phyloP scores from a whole-genome alignment of 1,140 invertebrate species.

The Galleria mellonella region DNA sequence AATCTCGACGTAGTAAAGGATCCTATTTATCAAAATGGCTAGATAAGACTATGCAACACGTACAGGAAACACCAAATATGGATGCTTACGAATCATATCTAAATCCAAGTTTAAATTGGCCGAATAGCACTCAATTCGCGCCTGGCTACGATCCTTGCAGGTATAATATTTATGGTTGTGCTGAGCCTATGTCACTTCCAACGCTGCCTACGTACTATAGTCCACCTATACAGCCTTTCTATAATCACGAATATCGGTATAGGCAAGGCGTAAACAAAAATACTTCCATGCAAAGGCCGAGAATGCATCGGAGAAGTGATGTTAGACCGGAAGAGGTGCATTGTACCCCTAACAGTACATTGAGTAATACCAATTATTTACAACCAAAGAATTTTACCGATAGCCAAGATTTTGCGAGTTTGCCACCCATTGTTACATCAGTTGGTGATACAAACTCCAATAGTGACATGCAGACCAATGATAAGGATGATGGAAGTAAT shows the following conservation, averaged over 20 bases:
- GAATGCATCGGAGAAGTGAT: conserved; percentile 30
- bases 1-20: conserved; percentile 46
- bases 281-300: conserved; percentile 46
- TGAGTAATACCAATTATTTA: conserved; percentile 38
- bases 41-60: conserved; percentile 55
- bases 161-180: conserved; percentile 40
- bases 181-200: conserved; percentile 52
- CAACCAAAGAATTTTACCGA: conserved; percentile 62
- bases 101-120: conserved; percentile 46
- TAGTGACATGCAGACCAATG: conserved; percentile 51
- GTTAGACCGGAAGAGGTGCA: conserved; percentile 50
- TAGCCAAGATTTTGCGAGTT: conserved; percentile 55
- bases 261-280: conserved; percentile 44
- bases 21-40: conserved; percentile 63
- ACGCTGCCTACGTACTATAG: conserved; percentile 49
- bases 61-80: conserved; percentile 45
- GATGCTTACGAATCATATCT: conserved; percentile 47
- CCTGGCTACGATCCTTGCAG: conserved; percentile 52
- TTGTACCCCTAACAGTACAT: conserved; percentile 25
- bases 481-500: conserved; percentile 53
- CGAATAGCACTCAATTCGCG: conserved; percentile 39
- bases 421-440: conserved; percentile 60
- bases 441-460: conserved; percentile 59
- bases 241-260: conserved; percentile 42
- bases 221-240: conserved; percentile 30